Evolutionary conservation across 1,140 invertebrate genomes (phyloP).

Genomic region (Ips typographus): DNA sequence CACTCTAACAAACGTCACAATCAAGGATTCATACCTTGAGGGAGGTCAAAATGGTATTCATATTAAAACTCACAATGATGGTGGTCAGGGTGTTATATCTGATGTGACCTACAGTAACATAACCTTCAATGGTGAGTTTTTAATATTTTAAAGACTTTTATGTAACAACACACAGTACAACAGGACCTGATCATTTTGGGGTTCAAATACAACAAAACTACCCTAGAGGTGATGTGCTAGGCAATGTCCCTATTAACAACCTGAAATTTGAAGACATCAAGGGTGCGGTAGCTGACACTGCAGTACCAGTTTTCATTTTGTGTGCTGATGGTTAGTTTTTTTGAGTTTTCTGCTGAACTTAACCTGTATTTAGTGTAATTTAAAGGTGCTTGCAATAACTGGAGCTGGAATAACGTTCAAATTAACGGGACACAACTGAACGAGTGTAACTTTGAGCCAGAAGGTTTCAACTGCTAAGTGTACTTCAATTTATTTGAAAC

Average conservation of each 20-base stretch:
- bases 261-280: conserved; percentile 1
- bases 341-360: not conserved
- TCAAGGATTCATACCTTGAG: conserved; percentile 4
- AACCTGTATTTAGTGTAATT: not conserved
- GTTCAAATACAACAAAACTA: conserved; percentile 21
- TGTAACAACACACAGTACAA: not conserved
- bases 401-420: conserved; percentile 12
- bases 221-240: not conserved
- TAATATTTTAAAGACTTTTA: not conserved
- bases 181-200: conserved; percentile 7
- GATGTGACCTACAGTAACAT: conserved; percentile 20
- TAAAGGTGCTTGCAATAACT: conserved; percentile 13
- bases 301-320: conserved; percentile 16
- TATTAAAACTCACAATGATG: conserved; percentile 23
- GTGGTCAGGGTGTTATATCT: conserved; percentile 6
- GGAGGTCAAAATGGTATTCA: conserved; percentile 4
- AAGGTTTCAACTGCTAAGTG: conserved; percentile 8
- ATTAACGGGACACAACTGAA: not conserved
- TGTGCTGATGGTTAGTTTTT: conserved; percentile 14
- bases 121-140: conserved; percentile 1
- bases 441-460: conserved; percentile 12
- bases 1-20: conserved; percentile 8
- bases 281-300: not conserved
- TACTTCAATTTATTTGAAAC: too few species aligned
- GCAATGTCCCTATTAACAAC: conserved; percentile 11